Conservation (phyloP, 2,888 invertebrate species). For the Machimus rusticus region DNA sequence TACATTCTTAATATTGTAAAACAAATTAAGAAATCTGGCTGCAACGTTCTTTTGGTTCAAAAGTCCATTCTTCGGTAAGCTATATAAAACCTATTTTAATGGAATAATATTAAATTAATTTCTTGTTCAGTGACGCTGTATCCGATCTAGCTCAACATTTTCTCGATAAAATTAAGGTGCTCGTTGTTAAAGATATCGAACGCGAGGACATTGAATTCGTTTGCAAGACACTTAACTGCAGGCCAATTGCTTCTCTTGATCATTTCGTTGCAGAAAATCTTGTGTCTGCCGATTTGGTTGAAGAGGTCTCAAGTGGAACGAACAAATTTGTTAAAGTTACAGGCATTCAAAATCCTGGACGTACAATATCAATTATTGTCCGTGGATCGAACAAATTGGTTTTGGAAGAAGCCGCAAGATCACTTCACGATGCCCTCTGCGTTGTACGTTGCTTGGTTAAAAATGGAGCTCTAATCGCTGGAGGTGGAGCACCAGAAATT, state of each 20-base stretch:
- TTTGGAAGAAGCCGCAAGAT: conserved; percentile 89
- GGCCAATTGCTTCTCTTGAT: conserved; percentile 98
- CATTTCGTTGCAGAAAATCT: conserved; percentile 94
- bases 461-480: conserved; percentile 88
- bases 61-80: conserved; percentile 76
- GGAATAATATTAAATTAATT: not conserved
- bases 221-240: conserved; percentile 91
- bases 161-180: conserved; percentile 97
- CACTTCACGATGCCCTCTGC: conserved; percentile 88
- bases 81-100: conserved; percentile 38
- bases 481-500: conserved; percentile 98
- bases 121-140: conserved; percentile 81
- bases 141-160: conserved; percentile 98
- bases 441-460: conserved; percentile 97
- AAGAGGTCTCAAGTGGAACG: conserved; percentile 88
- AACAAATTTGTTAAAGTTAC: conserved; percentile 92
- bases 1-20: conserved; percentile 99
- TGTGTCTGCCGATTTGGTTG: conserved; percentile 90
- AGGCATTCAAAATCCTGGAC: conserved; percentile 85
- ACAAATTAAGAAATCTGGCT: conserved; percentile 97
- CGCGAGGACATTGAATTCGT: conserved; percentile 98
- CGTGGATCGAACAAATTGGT: conserved; percentile 87
- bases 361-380: conserved; percentile 91
- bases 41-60: conserved; percentile 94
- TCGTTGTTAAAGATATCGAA: conserved; percentile 98